Conservation (phyloP, 64 coral and sea anemone species). For the Stichodactyla mertensii region DNA sequence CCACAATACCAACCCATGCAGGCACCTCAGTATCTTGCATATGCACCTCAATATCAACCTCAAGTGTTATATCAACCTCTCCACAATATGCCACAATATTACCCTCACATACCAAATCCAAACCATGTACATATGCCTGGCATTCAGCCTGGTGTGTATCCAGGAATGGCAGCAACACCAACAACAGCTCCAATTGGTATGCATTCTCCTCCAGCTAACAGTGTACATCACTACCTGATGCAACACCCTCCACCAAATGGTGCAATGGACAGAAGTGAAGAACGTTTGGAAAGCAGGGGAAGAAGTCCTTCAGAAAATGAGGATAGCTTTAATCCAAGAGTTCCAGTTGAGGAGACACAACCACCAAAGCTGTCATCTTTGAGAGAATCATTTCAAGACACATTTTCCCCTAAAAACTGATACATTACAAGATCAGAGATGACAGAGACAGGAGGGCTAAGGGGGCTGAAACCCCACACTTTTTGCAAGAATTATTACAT, state of each 20-base stretch:
- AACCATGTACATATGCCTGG: neutral
- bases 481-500: no score
- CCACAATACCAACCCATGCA: neutral
- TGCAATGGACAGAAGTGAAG: neutral
- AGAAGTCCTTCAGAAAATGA: constrained; percentile 11
- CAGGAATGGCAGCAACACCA: neutral
- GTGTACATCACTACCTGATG: no score
- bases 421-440: no score
- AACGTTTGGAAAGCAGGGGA: neutral
- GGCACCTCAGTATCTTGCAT: neutral
- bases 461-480: no score
- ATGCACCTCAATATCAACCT: neutral
- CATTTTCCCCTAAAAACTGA: neutral
- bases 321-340: neutral
- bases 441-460: no score
- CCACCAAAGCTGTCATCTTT: neutral
- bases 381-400: neutral
- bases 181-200: neutral
- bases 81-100: neutral
- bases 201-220: neutral
- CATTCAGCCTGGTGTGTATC: neutral
- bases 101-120: neutral
- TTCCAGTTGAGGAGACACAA: neutral
- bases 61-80: neutral
- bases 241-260: neutral